phyloP scores from a whole-genome alignment of 2,113 vertebrate genomes.

The Todiramphus chloris region DNA sequence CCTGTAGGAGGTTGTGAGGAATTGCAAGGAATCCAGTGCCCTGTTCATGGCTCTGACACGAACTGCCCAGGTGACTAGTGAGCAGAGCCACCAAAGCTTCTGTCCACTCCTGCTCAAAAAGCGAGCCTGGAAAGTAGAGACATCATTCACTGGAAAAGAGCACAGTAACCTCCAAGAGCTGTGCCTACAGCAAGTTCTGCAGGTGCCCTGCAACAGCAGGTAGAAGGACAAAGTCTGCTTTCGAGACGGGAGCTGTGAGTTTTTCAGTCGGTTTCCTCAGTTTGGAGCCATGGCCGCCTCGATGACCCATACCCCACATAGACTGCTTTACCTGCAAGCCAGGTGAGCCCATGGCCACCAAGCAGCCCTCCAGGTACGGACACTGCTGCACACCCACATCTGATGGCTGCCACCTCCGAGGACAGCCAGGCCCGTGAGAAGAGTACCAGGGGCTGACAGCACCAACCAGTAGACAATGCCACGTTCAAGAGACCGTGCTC shows the following conservation, averaged over 20 bases:
- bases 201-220: neutral
- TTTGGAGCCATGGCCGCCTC: neutral
- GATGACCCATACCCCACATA: neutral
- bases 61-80: neutral
- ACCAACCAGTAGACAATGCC: neutral
- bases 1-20: neutral
- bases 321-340: neutral
- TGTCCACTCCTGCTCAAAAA: neutral
- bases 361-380: neutral
- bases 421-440: neutral
- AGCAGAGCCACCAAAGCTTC: neutral
- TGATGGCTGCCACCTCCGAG: neutral
- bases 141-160: neutral
- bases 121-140: neutral
- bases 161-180: neutral
- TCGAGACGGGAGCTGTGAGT: neutral
- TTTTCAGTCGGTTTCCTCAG: neutral
- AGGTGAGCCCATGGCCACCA: neutral
- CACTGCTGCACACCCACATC: neutral
- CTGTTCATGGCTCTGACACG: neutral
- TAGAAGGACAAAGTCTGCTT: neutral
- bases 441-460: neutral
- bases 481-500: neutral
- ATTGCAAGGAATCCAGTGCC: neutral
- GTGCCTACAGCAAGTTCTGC: neutral